phyloP scores from a whole-genome alignment of 2,113 vertebrate genomes.

The Oriolus oriolus region DNA sequence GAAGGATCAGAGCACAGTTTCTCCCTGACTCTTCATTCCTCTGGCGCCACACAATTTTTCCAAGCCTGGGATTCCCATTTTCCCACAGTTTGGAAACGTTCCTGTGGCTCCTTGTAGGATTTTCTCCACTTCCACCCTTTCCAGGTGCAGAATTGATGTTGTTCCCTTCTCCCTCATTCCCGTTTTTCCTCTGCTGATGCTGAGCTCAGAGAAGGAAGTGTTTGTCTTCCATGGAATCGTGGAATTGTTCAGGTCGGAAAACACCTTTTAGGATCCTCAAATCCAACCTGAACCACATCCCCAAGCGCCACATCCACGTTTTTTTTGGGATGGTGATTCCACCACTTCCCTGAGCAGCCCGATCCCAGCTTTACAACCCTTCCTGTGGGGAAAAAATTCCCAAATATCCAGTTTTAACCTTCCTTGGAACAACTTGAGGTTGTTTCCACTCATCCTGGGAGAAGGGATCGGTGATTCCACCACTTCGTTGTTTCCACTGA shows the following conservation, averaged over 20 bases:
- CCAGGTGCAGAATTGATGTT: background rate
- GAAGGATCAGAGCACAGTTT: background rate
- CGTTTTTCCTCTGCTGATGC: accelerated
- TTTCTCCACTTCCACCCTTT: background rate
- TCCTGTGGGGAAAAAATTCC: background rate
- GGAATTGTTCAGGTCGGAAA: background rate
- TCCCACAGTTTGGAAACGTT: background rate
- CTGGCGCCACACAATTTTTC: background rate
- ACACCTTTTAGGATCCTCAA: background rate
- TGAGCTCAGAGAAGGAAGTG: background rate
- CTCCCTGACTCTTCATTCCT: background rate
- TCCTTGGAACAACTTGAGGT: background rate
- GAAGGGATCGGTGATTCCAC: too few species aligned
- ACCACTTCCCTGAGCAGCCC: background rate
- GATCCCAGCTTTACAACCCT: background rate
- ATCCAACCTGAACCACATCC: background rate
- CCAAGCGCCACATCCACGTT: background rate
- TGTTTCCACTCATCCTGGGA: background rate
- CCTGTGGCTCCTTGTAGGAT: background rate
- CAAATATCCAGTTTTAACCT: background rate
- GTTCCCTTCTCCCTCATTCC: background rate
- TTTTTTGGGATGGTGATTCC: background rate
- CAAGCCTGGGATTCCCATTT: background rate
- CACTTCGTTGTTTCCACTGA: too few species aligned
- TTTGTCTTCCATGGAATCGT: background rate